Conservation (phyloP, 2,113 vertebrate species). For the Porphyrio hochstetteri region DNA sequence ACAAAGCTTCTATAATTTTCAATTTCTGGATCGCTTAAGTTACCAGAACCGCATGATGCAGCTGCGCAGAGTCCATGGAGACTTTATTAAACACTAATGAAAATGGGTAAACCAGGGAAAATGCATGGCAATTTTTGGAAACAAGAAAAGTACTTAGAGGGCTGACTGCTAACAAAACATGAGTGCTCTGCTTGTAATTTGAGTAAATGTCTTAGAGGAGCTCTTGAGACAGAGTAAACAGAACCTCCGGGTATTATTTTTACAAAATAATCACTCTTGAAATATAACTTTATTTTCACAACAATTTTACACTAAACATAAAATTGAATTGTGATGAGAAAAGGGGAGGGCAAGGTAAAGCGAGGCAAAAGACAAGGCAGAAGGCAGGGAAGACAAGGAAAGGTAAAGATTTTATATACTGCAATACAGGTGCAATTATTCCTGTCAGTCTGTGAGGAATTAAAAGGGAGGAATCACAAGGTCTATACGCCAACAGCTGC, state of each 20-base stretch:
- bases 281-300: not conserved
- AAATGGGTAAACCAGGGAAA: not conserved
- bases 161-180: not conserved
- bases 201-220: not conserved
- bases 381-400: not conserved
- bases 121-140: not conserved
- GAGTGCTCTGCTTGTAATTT: not conserved
- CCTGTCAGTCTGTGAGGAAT: not conserved
- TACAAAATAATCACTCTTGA: not conserved
- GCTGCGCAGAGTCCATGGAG: not conserved
- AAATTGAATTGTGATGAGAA: not conserved
- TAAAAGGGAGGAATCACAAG: not conserved
- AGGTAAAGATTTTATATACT: not conserved
- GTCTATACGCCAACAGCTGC: not conserved
- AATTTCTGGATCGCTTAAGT: not conserved
- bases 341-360: not conserved
- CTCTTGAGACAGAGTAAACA: not conserved
- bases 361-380: not conserved
- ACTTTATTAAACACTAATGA: not conserved
- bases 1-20: not conserved
- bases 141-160: not conserved
- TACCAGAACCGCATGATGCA: not conserved
- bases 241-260: not conserved
- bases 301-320: not conserved
- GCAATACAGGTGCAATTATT: not conserved